phyloP scores from a whole-genome alignment of 2,113 vertebrate genomes.

The Psilopogon haemacephalus region DNA sequence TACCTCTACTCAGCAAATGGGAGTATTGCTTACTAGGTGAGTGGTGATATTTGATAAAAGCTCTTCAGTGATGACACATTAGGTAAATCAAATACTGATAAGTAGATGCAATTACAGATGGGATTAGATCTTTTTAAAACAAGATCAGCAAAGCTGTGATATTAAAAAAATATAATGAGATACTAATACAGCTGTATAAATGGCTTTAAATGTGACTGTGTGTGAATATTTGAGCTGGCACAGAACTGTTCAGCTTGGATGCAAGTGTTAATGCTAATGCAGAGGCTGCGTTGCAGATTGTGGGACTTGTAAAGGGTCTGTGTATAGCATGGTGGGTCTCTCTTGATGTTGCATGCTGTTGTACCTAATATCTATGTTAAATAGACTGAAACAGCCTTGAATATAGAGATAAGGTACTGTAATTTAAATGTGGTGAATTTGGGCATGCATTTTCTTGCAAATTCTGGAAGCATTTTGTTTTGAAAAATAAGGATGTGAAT shows the following conservation, averaged over 20 bases:
- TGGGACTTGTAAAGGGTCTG: rapidly evolving
- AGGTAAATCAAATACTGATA: not conserved
- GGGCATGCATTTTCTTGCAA: not conserved
- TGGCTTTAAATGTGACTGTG: not conserved
- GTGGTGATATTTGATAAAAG: not conserved
- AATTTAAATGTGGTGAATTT: not conserved
- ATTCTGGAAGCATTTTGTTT: not conserved
- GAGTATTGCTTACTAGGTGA: not conserved
- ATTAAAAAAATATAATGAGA: not conserved
- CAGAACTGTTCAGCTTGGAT: rapidly evolving
- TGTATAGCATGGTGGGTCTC: rapidly evolving
- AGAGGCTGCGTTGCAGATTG: not conserved
- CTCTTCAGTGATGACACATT: not conserved
- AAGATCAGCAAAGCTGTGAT: not conserved
- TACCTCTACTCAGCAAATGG: not conserved
- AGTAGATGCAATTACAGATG: not conserved
- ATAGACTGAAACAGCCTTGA: not conserved
- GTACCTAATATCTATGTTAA: not conserved
- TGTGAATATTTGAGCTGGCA: not conserved
- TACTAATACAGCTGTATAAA: not conserved
- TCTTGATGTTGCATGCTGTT: not conserved
- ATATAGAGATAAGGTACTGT: not conserved
- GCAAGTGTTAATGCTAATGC: not conserved
- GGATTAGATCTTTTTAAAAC: not conserved
- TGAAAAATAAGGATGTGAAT: not conserved